Base-by-base conservation (phyloP, 2,113 vertebrate genomes). In the Myanophis thanlyinensis region DNA sequence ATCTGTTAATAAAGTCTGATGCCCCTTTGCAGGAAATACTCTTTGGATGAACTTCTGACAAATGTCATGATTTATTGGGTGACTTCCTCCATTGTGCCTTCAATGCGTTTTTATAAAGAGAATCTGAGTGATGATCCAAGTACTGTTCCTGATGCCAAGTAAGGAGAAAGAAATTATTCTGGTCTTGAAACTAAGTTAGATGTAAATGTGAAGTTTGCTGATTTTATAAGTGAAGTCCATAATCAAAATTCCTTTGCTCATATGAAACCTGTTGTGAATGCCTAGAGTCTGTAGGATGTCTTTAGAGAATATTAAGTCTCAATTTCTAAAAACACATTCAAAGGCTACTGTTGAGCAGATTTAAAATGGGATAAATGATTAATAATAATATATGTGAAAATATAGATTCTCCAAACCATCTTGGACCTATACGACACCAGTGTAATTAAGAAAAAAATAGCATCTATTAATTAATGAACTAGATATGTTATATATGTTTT, bases 41-140 rank as follows among this genome's bases (percentile, higher is more conserved):
- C 96, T 87, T 97, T 99, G 91, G 98, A 99, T 93, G 98, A 99
- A 9, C 98, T 99, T 80, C 95, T 99, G 91, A 98, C 98, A 89
- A 98, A 98, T 0, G 95, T 98, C 56, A 99, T 99, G 98, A 98
- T 99, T 97, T 99, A 99, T 91, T 99, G 98, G 98, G 98, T 98
- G 87, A 98, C 98, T 1, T 97, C 98, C 53, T 98, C 98, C 94
- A 98, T 98, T 0, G 96, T 98, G 11, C 92, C 98, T 3, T 99
- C 98, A 44, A 98, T 99, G 98, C 97, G 98, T 23, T 98, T 97
- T 96, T 99, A 99, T 97, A 99, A 99, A 96, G 98, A 99, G 95
- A 98, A 98, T 89, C 0, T 98, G n/a, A n/a, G n/a, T n/a, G n/a
- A n/a, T n/a, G 80, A 98, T 80, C 92, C 89, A 7, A 0, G 23